Evolutionary conservation across 2,888 invertebrate genomes (phyloP).

Genomic region (Psococerastis gibbosa): DNA sequence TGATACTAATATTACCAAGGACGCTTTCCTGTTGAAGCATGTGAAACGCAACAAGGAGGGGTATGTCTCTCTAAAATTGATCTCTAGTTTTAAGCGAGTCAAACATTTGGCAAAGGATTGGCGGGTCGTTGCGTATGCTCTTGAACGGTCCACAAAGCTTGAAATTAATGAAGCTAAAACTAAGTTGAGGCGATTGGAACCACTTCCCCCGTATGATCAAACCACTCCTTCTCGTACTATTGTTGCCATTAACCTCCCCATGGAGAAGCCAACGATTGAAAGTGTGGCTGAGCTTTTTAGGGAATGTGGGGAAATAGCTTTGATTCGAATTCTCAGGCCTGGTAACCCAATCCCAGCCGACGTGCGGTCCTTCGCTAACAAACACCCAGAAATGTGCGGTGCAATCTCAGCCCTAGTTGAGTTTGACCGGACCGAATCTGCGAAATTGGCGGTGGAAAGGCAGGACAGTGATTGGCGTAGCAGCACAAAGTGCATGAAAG

Average conservation of each 20-base stretch:
- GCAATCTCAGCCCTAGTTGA: conserved; percentile 80
- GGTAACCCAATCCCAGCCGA: conserved; percentile 83
- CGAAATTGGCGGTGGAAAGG: conserved; percentile 58
- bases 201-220: conserved; percentile 78
- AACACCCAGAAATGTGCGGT: conserved; percentile 71
- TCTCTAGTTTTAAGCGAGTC: conserved; percentile 87
- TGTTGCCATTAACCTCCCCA: conserved; percentile 67
- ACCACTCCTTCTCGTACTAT: conserved; percentile 83
- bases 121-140: conserved; percentile 75
- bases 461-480: conserved; percentile 31
- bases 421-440: conserved; percentile 72
- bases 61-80: conserved; percentile 82
- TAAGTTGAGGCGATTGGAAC: conserved; percentile 66
- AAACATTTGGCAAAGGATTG: conserved; percentile 89
- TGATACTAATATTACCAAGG: conserved; percentile 85
- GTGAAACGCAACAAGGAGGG: conserved; percentile 90
- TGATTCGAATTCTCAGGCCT: conserved; percentile 71
- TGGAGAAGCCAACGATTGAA: conserved; percentile 71
- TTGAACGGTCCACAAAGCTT: conserved; percentile 55
- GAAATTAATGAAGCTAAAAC: conserved; percentile 83
- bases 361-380: conserved; percentile 75
- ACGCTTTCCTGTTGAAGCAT: conserved; percentile 87
- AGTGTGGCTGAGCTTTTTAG: conserved; percentile 81
- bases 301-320: conserved; percentile 72
- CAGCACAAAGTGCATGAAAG: conserved; percentile 36